These are phyloP conservation scores for Lepus townsendii DNA, from an alignment of 2,797 vertebrate genomes.

Conservation along the genomic window DNA sequence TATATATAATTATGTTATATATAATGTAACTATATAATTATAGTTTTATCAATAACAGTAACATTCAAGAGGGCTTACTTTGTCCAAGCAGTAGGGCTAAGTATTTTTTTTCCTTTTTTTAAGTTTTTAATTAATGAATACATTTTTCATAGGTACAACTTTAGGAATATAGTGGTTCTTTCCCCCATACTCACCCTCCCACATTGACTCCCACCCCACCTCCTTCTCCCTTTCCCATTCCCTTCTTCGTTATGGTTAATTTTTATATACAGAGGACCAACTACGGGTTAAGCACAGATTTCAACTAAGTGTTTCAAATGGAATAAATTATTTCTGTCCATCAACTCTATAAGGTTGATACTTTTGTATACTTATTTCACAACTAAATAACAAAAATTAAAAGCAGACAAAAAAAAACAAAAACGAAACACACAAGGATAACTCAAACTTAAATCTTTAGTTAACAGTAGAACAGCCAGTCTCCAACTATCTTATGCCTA, in stretches of 20 bases:
- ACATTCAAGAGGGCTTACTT: neutral
- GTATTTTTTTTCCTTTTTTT: neutral
- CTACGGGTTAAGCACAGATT: too few species aligned
- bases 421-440: neutral
- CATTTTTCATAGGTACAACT: too few species aligned
- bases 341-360: neutral
- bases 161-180: too few species aligned
- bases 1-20: too few species aligned
- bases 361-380: constrained; percentile 23
- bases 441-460: neutral
- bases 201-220: too few species aligned
- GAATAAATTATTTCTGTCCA: neutral
- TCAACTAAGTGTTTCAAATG: neutral
- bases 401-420: neutral
- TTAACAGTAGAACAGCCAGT: neutral
- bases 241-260: too few species aligned
- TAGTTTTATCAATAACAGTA: neutral
- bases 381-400: constrained; percentile 26
- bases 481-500: neutral
- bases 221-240: too few species aligned
- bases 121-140: too few species aligned
- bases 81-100: neutral
- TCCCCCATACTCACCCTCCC: too few species aligned
- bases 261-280: too few species aligned
- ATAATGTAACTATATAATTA: neutral